Percentiles rank a stretch among this genome's conserved stretches.
Conservation (phyloP, 2,888 invertebrate species). For the Cylloceria caligata region DNA sequence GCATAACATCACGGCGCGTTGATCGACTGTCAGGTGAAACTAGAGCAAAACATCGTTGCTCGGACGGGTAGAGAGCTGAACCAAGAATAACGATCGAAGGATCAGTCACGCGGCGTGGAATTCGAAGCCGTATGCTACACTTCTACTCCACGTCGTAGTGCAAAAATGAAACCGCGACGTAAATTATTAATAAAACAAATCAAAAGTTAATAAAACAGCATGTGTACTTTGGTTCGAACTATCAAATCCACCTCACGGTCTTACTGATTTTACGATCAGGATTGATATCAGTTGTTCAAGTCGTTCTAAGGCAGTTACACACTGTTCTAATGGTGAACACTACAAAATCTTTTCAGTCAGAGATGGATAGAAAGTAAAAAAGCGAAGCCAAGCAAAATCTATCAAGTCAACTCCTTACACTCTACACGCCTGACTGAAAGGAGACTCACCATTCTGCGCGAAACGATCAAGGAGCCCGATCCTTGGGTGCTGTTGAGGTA, state of each 20-base stretch:
- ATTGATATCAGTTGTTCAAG: not conserved
- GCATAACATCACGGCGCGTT: constrained; percentile 74
- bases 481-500: constrained; percentile 80
- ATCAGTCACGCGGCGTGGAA: constrained; percentile 76
- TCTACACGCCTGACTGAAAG: constrained; percentile 44
- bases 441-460: constrained; percentile 82
- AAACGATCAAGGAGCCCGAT: constrained; percentile 81
- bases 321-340: not conserved
- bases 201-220: not conserved
- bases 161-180: not conserved
- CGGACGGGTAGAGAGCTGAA: constrained; percentile 69
- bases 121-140: constrained; percentile 53
- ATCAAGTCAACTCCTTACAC: not conserved
- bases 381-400: constrained; percentile 33
- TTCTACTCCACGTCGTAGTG: not conserved
- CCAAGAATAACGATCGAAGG: constrained; percentile 53
- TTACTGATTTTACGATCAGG: not conserved
- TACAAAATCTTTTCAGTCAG: not conserved
- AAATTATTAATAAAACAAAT: not conserved
- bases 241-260: not conserved
- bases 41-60: constrained; percentile 80
- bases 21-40: constrained; percentile 76
- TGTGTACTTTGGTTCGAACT: not conserved
- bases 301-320: not conserved
- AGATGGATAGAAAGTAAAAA: not conserved